Evolutionary conservation across 2,113 vertebrate genomes (phyloP).

Genomic region (Piaya cayana): DNA sequence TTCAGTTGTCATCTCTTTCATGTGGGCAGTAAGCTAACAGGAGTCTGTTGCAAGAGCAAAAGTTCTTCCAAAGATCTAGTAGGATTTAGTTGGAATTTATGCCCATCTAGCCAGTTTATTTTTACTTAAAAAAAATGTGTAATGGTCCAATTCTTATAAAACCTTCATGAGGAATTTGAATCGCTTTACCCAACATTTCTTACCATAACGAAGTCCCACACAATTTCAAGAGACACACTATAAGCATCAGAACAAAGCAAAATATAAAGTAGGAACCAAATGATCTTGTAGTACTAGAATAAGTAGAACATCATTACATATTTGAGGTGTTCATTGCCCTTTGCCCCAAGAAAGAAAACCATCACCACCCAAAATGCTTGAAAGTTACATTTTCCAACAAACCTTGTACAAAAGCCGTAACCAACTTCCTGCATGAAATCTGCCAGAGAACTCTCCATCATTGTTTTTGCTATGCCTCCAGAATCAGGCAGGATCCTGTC

Average conservation of each 20-base stretch:
- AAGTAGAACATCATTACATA: too few relatives aligned
- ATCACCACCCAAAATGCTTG: background rate
- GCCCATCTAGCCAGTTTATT: background rate
- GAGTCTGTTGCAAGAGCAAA: background rate
- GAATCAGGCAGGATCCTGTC: conserved; percentile 99
- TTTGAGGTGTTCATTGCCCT: background rate
- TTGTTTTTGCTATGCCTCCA: conserved; percentile 98
- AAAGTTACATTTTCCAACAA: conserved; percentile 28
- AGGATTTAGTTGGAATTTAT: background rate
- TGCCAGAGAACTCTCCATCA: conserved; percentile 99
- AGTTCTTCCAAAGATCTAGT: background rate
- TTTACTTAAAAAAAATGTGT: background rate
- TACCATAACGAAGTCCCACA: background rate
- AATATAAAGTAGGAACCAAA: background rate
- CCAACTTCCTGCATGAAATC: conserved; percentile 99
- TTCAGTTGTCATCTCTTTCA: background rate
- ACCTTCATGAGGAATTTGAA: background rate
- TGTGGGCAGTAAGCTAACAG: background rate
- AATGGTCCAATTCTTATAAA: background rate
- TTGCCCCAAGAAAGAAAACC: background rate
- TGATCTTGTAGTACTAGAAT: background rate
- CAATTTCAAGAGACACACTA: background rate
- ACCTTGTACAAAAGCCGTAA: conserved; percentile 98
- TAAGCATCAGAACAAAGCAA: background rate
- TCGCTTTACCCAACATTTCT: background rate